A percentile compares a stretch with the other conserved stretches of the same genome.
These are phyloP conservation scores for Sphyrna mokarran DNA, from an alignment of 2,113 vertebrate genomes.

Conservation along the genomic window DNA sequence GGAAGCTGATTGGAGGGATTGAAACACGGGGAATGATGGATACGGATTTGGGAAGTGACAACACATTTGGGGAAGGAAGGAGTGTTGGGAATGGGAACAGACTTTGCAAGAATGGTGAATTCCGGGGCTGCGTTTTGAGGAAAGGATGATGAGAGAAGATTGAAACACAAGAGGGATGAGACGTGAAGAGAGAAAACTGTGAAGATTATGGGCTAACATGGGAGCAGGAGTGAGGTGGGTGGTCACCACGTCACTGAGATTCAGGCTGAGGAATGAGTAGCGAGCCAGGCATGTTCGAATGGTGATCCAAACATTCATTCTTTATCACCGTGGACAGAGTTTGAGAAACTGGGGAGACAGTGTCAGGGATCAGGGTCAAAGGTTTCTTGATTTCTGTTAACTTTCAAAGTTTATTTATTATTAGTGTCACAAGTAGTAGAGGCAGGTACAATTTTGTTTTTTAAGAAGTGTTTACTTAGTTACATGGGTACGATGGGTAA, in stretches of 20 bases:
- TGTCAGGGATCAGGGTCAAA: no score
- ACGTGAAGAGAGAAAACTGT: not conserved
- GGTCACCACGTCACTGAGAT: not conserved
- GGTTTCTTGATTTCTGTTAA: not conserved
- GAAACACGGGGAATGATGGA: not conserved
- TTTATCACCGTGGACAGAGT: not conserved
- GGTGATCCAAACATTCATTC: not conserved
- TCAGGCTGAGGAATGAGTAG: not conserved
- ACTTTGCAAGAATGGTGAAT: not conserved
- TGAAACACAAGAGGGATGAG: not conserved
- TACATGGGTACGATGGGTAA: no score
- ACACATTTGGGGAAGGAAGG: not conserved
- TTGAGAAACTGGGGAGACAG: not conserved
- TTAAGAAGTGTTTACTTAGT: no score
- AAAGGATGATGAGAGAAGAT: not conserved
- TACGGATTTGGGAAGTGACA: not conserved
- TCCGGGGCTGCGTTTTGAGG: not conserved
- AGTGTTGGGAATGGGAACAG: not conserved
- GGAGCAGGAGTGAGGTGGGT: not conserved
- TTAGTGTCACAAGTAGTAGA: no score
- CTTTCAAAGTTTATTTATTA: no score
- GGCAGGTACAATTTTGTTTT: no score
- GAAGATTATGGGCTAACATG: not conserved
- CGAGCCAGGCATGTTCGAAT: no score
- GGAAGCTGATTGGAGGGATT: not conserved